phyloP scores from a whole-genome alignment of 2,113 vertebrate genomes.

The Oncorhynchus nerka region DNA sequence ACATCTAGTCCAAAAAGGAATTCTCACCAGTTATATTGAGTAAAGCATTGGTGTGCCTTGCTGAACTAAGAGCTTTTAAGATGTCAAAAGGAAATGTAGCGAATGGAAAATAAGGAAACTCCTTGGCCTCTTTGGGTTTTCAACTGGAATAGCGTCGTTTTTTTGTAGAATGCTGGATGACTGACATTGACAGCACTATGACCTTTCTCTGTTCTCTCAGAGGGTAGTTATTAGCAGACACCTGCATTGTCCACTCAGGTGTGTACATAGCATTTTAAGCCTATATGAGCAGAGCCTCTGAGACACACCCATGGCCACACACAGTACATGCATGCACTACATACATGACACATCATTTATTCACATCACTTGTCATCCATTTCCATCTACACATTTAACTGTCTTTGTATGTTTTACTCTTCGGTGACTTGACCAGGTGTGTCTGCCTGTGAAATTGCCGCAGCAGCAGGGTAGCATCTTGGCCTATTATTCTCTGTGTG shows the following conservation, averaged over 20 bases:
- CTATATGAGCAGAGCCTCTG: neutral
- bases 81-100: conserved; percentile 62
- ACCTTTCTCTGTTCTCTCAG: conserved; percentile 14
- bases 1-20: conserved; percentile 54
- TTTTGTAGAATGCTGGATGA: conserved; percentile 39
- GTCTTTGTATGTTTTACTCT: no score
- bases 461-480: conserved; percentile 1
- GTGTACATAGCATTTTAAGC: conserved; percentile 37
- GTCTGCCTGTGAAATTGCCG: conserved; percentile 7
- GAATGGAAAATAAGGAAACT: conserved; percentile 39
- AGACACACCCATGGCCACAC: no score
- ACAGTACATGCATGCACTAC: no score
- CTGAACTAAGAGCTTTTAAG: conserved; percentile 70
- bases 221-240: conserved; percentile 26
- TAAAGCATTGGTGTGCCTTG: conserved; percentile 58
- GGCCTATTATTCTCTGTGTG: conserved; percentile 20
- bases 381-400: neutral
- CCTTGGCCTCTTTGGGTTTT: conserved; percentile 49
- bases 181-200: conserved; percentile 35
- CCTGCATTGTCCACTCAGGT: conserved; percentile 34
- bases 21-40: conserved; percentile 44
- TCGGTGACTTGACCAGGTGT: neutral
- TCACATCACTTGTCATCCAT: neutral
- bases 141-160: conserved; percentile 44
- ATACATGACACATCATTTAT: neutral